phyloP scores from a whole-genome alignment of 2,797 vertebrate species.

The Crocidura indochinensis region DNA sequence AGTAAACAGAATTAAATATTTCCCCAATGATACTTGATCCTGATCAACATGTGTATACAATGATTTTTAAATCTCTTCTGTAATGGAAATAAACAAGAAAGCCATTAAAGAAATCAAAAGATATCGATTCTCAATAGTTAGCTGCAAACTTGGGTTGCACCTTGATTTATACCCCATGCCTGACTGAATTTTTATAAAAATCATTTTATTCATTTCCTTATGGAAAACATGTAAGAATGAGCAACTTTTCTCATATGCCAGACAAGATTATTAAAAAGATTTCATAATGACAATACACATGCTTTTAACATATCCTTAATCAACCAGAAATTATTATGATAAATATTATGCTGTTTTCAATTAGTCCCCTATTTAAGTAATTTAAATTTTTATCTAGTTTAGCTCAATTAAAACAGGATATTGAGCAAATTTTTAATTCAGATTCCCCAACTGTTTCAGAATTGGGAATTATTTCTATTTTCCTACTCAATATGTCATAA shows the following conservation, averaged over 20 bases:
- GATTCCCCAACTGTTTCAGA: too few species aligned
- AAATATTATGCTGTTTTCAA: too few species aligned
- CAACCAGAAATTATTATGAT: too few species aligned
- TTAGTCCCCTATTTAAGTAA: too few species aligned
- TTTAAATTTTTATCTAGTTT: too few species aligned
- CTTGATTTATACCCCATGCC: too few species aligned
- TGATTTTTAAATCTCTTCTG: not conserved
- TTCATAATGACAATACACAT: not conserved
- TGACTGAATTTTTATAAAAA: not conserved
- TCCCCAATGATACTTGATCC: slow-evolving; percentile 10
- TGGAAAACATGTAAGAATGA: not conserved
- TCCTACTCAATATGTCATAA: too few species aligned
- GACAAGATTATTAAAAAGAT: not conserved
- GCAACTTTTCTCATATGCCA: not conserved
- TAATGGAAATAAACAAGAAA: slow-evolving; percentile 1
- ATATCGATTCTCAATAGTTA: not conserved
- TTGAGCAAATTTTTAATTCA: too few species aligned
- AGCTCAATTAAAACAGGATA: too few species aligned
- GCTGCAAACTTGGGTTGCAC: not conserved
- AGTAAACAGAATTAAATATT: not conserved
- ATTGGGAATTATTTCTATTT: too few species aligned
- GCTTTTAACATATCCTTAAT: too few species aligned
- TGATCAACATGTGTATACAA: not conserved
- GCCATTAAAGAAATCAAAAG: not conserved
- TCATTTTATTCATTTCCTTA: not conserved